Base-by-base conservation (phyloP, 2,888 invertebrate species). In the Steromphala cineraria region DNA sequence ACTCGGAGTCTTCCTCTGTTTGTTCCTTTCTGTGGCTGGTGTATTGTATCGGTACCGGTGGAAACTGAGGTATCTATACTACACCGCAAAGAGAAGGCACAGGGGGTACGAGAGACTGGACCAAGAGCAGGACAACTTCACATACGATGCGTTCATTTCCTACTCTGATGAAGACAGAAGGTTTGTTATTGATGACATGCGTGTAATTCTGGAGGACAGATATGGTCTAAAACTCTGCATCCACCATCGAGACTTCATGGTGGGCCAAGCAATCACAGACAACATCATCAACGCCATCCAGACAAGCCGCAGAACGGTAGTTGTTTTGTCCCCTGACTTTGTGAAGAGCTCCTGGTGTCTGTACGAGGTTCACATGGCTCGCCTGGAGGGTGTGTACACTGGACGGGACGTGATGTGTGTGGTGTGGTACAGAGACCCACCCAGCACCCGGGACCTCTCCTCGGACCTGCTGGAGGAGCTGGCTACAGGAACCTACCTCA, bases 341-440 rank as follows among this genome's bases (percentile, higher is more conserved):
- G 55, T 85, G 21, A 40, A 53, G 2, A 83, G 83, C 62, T 75
- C 81, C 31, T 85, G 85, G 85, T 85, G 85, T 52, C 53, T 80
- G 15, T 85, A 80, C 52, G 85, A 85, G 75, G 79, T 85, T 79
- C 81, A 85, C 28, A 83, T 85, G 83, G 85, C 83, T 0, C 78
- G 80, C 15, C 80, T 85, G 78, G 82, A 83, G 75, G 82, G 83
- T 74, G 67, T 87, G n/a, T 80, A 85, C 53, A 82, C 81, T 28
- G 83, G 84, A 36, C 78, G 84, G n/a, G 78, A 80, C 17, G 83
- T 84, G 10, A 24, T 86, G 15, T 78, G 85, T 36, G 24, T 84
- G 3, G 80, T 85, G 21, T 62, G 62, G 62, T 28, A 28, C 28
- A 62, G 3, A 15, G 62, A 62, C 17, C 15, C 28, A 8, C 62